Evolutionary conservation across 2,797 vertebrate genomes (phyloP).

Genomic region (Dallia pectoralis): DNA sequence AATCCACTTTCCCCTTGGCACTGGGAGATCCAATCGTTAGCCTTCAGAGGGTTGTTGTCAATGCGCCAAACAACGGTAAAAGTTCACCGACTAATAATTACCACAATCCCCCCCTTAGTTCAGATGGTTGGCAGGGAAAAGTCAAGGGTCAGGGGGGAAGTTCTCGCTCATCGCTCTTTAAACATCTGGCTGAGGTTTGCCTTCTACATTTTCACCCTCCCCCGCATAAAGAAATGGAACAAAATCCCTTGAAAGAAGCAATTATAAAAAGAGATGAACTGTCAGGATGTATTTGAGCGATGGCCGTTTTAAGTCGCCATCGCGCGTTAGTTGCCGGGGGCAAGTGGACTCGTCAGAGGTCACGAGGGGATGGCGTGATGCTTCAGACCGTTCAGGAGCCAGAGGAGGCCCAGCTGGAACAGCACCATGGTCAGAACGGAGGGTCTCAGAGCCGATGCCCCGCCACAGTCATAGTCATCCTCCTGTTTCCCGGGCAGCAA

Average conservation of each 20-base stretch:
- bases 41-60: background rate
- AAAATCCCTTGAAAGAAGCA: constrained; percentile 39
- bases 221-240: constrained; percentile 13
- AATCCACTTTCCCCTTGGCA: background rate
- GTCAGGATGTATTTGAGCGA: constrained; percentile 27
- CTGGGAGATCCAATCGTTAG: background rate
- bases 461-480: constrained; percentile 86
- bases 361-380: constrained; percentile 77
- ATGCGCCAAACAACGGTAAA: background rate
- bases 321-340: constrained; percentile 58
- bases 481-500: constrained; percentile 76
- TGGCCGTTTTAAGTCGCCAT: constrained; percentile 46
- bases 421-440: constrained; percentile 81
- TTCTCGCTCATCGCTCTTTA: background rate
- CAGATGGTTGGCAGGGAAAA: background rate
- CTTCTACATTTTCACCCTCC: background rate
- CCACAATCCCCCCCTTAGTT: background rate
- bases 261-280: constrained; percentile 21
- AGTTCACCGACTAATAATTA: background rate
- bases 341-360: constrained; percentile 64
- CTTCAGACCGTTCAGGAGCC: constrained; percentile 84
- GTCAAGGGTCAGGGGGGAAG: background rate
- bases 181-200: background rate
- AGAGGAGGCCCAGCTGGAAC: constrained; percentile 85
- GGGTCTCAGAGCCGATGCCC: constrained; percentile 83